A percentile compares a stretch with the other conserved stretches of the same genome.
Conservation (phyloP, 2,888 invertebrate species). For the Beris chalybata region DNA sequence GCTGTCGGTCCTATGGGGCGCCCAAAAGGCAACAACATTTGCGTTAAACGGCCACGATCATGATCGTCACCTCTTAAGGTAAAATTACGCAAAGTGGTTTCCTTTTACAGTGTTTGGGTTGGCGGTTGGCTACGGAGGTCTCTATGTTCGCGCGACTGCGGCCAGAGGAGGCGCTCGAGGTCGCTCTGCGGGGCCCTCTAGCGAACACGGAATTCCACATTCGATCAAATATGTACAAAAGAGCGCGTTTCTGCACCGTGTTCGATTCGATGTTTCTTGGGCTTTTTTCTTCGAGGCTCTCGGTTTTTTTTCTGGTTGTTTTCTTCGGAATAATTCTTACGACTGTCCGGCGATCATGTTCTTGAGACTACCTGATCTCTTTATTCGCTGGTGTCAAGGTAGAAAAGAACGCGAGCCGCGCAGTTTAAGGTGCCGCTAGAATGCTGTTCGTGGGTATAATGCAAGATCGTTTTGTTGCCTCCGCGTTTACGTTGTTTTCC, state of each 20-base stretch:
- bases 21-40: constrained; percentile 22
- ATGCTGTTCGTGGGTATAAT: too few relatives aligned
- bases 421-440: too few relatives aligned
- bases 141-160: not conserved
- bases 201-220: not conserved
- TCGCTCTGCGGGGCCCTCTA: not conserved
- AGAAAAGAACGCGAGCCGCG: too few relatives aligned
- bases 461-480: too few relatives aligned
- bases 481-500: too few relatives aligned
- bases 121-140: not conserved
- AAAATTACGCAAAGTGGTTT: constrained; percentile 35
- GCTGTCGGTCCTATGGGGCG: constrained; percentile 12
- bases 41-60: constrained; percentile 34
- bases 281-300: too few relatives aligned
- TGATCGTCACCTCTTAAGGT: constrained; percentile 33
- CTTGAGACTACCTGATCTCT: too few relatives aligned
- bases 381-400: too few relatives aligned
- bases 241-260: not conserved
- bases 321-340: too few relatives aligned
- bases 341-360: too few relatives aligned
- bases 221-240: not conserved
- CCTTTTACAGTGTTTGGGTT: constrained; percentile 17
- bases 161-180: not conserved
- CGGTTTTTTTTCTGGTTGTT: too few relatives aligned
- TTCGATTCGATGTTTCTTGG: too few relatives aligned